Evolutionary conservation across 92 coral and sea anemone species (phyloP).

Genomic region (Zoanthus gigantus): DNA sequence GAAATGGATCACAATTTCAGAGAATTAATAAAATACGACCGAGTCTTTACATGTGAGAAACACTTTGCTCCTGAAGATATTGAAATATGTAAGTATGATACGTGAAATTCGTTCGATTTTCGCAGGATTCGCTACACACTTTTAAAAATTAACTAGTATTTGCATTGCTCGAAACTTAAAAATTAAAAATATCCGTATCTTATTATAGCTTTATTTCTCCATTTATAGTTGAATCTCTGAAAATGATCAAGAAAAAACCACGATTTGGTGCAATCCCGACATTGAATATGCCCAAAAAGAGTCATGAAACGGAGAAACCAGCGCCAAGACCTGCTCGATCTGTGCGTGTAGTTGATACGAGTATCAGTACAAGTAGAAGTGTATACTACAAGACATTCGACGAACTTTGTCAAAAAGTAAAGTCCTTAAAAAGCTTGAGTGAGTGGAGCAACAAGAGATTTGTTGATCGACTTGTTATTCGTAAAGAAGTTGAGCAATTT

Average conservation of each 20-base stretch:
- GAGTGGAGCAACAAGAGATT: constrained; percentile 24
- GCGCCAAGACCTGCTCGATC: constrained; percentile 44
- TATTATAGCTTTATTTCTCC: constrained; percentile 11
- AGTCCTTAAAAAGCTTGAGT: constrained; percentile 32
- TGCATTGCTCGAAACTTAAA: not conserved
- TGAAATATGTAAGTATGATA: constrained; percentile 52
- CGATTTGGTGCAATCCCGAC: constrained; percentile 65
- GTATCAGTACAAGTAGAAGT: constrained; percentile 35
- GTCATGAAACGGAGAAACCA: constrained; percentile 57
- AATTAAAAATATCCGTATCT: constrained; percentile 5
- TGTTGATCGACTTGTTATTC: constrained; percentile 6
- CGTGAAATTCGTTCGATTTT: not conserved
- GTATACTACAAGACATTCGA: constrained; percentile 48
- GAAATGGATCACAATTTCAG: constrained; percentile 48
- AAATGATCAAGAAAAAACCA: constrained; percentile 53
- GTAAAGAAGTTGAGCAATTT: constrained; percentile 16
- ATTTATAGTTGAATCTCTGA: constrained; percentile 8
- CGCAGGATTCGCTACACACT: not conserved
- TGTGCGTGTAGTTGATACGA: constrained; percentile 8
- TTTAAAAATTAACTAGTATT: not conserved
- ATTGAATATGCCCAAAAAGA: constrained; percentile 57
- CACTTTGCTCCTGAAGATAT: constrained; percentile 57
- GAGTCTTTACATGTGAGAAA: constrained; percentile 58
- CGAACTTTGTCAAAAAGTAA: constrained; percentile 48
- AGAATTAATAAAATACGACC: constrained; percentile 38